These are phyloP conservation scores for Phacellophora camtschatica DNA, from an alignment of 30 jellyfish, hydroid and myxozoan genomes.

Conservation along the genomic window DNA sequence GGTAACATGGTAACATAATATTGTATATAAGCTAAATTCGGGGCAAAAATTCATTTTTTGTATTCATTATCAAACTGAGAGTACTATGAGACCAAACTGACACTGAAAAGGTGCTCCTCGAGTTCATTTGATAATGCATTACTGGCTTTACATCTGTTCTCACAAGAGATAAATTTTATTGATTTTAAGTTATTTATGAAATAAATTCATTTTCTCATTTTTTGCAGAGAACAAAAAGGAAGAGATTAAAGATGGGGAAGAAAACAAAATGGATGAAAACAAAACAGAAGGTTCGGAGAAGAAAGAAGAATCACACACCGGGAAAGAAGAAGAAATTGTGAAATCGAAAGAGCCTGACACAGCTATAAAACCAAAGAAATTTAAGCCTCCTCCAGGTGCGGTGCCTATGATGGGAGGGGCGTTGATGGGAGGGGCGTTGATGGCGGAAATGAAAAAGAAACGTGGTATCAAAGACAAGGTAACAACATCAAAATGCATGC, in stretches of 20 bases:
- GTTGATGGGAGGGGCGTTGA: conserved; percentile 74
- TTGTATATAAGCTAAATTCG: too few relatives aligned
- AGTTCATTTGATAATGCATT: too few relatives aligned
- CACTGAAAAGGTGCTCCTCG: too few relatives aligned
- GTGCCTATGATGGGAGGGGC: conserved; percentile 64
- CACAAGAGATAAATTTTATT: too few relatives aligned
- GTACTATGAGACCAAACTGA: too few relatives aligned
- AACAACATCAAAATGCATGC: too few relatives aligned
- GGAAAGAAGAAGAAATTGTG: background rate
- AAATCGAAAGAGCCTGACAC: conserved; percentile 5
- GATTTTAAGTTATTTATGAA: too few relatives aligned
- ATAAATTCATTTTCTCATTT: too few relatives aligned
- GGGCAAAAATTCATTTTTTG: too few relatives aligned
- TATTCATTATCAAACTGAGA: too few relatives aligned
- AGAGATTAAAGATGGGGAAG: background rate
- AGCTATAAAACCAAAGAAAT: conserved; percentile 41
- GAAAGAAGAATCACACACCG: background rate
- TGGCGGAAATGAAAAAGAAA: conserved; percentile 84
- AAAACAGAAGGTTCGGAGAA: background rate
- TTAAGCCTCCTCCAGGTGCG: conserved; percentile 71
- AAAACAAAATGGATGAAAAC: background rate
- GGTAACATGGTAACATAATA: too few relatives aligned
- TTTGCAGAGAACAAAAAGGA: conserved; percentile 8
- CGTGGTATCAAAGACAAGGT: conserved; percentile 49
- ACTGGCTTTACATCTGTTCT: too few relatives aligned